Conservation (phyloP, 1,140 invertebrate species). For the Lepidurus packardi region DNA sequence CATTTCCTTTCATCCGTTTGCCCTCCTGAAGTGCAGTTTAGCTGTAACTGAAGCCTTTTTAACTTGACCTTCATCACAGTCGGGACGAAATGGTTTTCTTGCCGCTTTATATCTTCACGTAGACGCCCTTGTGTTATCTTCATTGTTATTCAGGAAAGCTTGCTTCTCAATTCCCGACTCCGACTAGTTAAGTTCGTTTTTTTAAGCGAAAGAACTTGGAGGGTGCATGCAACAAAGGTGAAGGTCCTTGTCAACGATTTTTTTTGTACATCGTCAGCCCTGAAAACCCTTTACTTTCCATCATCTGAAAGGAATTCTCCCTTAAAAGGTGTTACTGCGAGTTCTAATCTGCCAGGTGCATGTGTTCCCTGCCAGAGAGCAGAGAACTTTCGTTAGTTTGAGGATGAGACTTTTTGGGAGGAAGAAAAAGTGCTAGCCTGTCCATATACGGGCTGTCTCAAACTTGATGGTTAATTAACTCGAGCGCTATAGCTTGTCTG, state of each 20-base stretch:
- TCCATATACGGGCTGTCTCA: neutral
- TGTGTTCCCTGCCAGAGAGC: neutral
- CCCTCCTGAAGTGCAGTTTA: neutral
- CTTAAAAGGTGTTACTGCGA: neutral
- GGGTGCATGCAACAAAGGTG: conserved; percentile 4
- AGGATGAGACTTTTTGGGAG: neutral
- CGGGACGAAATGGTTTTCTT: neutral
- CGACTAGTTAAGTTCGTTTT: neutral
- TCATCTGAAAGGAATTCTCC: neutral
- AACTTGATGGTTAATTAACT: neutral
- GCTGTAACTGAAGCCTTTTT: neutral
- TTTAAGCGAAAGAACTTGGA: neutral
- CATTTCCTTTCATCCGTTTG: conserved; percentile 2
- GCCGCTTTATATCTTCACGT: no score
- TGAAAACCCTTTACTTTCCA: neutral
- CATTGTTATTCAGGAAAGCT: conserved; percentile 5
- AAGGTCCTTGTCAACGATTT: conserved; percentile 3
- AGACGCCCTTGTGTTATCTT: neutral
- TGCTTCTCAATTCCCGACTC: neutral
- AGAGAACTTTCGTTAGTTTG: neutral
- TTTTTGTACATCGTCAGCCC: neutral
- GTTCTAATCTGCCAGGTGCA: neutral
- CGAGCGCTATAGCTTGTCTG: neutral
- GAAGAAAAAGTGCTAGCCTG: neutral
- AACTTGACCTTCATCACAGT: neutral